Evolutionary conservation across 2,113 vertebrate species (phyloP), one percentile per base, ranked within the genome.

Genomic region (Motacilla tschutschensis): DNA sequence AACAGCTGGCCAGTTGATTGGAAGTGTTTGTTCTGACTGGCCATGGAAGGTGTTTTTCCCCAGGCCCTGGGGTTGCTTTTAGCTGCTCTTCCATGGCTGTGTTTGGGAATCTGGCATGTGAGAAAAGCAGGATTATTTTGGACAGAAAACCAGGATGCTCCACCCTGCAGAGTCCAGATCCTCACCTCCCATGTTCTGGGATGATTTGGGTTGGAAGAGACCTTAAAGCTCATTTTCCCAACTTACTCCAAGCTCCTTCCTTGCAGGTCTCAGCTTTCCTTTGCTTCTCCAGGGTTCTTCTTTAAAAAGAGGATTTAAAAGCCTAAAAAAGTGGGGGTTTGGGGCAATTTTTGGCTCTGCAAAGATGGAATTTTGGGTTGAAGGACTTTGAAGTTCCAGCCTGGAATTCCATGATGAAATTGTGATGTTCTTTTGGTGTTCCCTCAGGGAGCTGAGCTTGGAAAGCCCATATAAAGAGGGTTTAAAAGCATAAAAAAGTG

Each of bases 71-170:
- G 15, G 64, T 26, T 25, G 15, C 12, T 40, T 25, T 28, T 7
- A 9, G 21, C 12, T 58, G 51, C 0, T 59, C 26, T n/a, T 72
- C 46, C 3, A 1, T 19, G 73, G 10, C 3, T 36, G 48, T 15
- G n/a, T 7, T 58, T 59, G 13, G 25, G 62, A 17, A 29, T 36
- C 13, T 25, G 62, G 81, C 40, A 28, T 31, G 62, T 3, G 35
- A 13, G 47, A 24, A 41, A 74, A 63, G 6, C 19, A 8, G 35
- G 35, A 38, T 5, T 36, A 0, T 8, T 40, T 9, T 20, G 25
- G 10, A 0, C 5, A 19, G 26, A 20, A 77, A 29, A 1, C 14
- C 44, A 5, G n/a, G 0, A 5, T 15, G 14, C 26, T 5, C 5
- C 36, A 10, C 11, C 59, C 1, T 4, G 48, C 17, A 62, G 58